Evolutionary conservation across 2,797 vertebrate species (phyloP), one percentile per base, ranked within the genome.

Genomic region (Myoxocephalus aenaeus): DNA sequence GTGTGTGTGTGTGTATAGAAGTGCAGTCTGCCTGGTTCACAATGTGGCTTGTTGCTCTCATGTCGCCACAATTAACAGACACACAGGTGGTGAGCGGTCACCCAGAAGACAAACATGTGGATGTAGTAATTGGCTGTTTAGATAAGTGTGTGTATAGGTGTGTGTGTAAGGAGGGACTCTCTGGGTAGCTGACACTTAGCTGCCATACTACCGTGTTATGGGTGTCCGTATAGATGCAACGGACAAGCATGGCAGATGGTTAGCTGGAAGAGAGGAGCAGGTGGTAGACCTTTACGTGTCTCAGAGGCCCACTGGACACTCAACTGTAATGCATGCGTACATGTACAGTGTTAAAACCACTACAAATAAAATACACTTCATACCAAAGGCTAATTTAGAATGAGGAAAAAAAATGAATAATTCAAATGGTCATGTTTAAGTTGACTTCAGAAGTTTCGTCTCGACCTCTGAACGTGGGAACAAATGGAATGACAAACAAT

Each of bases 161-260:
- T n/a, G 44, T 44, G 63, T 59, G 74, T 58, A 59, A 70, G 76
- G 61, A 59, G 65, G 65, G 63, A n/a, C 42, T 51, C 22, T 57
- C 7, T 73, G 40, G 40, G 46, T 66, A 58, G 68, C 58, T 74
- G 58, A 85, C 86, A 79, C 84, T 54, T 38, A 1, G 57, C 64
- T 71, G 79, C 68, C 68, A 70, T 56, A 32, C 29, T 48, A 0
- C 17, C 0, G 6, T 27, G 54, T 70, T 65, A 50, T 69, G 25
- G 48, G 12, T 69, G 22, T 79, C 48, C 20, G 15, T 40, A 40
- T 54, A 57, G 65, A 58, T 53, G 48, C 59, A 38, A n/a, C 5
- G 65, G 73, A 80, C 29, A 36, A 54, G 40, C 22, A 69, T 54
- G 50, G 71, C 90, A 85, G 86, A 73, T 88, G 84, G 73, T 74